Conservation (phyloP, 2,888 invertebrate species). For the Crossocerus cetratus region DNA sequence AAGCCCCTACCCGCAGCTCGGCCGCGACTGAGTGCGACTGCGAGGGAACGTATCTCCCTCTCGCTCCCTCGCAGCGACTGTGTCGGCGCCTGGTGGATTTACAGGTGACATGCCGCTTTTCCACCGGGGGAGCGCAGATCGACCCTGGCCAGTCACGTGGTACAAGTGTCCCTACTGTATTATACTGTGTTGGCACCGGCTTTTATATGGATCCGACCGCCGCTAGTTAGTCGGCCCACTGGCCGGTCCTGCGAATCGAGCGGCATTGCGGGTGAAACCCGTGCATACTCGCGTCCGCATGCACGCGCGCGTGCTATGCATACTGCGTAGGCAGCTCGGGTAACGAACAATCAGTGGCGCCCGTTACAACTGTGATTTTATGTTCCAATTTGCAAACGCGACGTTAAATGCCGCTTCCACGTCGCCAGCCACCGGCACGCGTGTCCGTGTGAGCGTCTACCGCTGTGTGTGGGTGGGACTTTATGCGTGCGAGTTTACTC, state of each 20-base stretch:
- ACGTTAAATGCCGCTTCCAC: slow-evolving; percentile 57
- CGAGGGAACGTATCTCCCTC: too few species aligned
- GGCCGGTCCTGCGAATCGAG: slow-evolving; percentile 17
- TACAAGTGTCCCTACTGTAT: too few species aligned
- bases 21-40: too few species aligned
- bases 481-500: too few species aligned
- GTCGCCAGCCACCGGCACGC: slow-evolving; percentile 32
- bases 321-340: slow-evolving; percentile 66
- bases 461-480: too few species aligned
- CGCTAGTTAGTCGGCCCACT: slow-evolving; percentile 54
- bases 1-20: too few species aligned
- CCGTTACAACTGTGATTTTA: slow-evolving; percentile 73
- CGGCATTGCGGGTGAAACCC: slow-evolving; percentile 28
- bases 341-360: slow-evolving; percentile 74
- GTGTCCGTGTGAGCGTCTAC: too few species aligned
- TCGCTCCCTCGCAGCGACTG: too few species aligned
- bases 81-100: too few species aligned
- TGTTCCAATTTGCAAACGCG: slow-evolving; percentile 75
- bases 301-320: slow-evolving; percentile 14
- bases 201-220: slow-evolving; percentile 57
- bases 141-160: too few species aligned
- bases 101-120: too few species aligned
- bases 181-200: slow-evolving; percentile 58
- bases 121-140: too few species aligned
- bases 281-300: slow-evolving; percentile 13